phyloP scores from a whole-genome alignment of 2,113 vertebrate genomes.

The Labeo rohita region DNA sequence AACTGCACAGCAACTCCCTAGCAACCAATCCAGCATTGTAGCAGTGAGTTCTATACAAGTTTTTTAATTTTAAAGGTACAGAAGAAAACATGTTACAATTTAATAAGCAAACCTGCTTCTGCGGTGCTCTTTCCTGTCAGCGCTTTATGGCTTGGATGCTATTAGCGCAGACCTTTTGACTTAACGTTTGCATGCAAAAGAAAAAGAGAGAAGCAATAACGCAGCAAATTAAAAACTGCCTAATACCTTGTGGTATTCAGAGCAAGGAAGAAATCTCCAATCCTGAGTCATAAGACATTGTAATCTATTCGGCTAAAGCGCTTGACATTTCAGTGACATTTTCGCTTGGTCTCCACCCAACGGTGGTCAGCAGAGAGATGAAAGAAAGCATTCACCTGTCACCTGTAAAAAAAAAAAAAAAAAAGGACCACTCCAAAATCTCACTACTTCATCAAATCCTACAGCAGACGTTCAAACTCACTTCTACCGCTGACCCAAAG shows the following conservation, averaged over 20 bases:
- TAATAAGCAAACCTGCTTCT: background rate
- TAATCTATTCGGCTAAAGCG: constrained; percentile 7
- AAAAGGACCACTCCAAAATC: constrained; percentile 18
- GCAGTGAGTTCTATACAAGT: background rate
- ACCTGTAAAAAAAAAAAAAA: constrained; percentile 6
- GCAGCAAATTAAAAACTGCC: background rate
- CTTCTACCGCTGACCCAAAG: background rate
- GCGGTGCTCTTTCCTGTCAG: background rate
- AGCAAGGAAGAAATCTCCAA: constrained; percentile 16
- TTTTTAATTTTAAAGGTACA: background rate
- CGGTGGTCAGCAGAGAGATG: constrained; percentile 25
- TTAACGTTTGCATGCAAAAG: background rate
- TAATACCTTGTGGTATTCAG: constrained; percentile 30
- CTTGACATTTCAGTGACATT: constrained; percentile 43
- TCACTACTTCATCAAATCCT: constrained; percentile 15
- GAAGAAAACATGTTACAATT: background rate
- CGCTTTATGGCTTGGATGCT: background rate
- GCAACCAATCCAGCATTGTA: background rate
- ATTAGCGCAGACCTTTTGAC: background rate
- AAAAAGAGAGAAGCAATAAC: background rate
- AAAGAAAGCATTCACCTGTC: constrained; percentile 36
- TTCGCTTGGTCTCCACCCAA: constrained; percentile 24
- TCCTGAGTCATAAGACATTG: constrained; percentile 24
- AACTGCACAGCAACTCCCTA: background rate
- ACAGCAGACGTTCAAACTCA: background rate